Percentiles rank a stretch among this genome's conserved stretches.
Evolutionary conservation across 2,113 vertebrate genomes (phyloP).

Genomic region (Bostrychus sinensis): DNA sequence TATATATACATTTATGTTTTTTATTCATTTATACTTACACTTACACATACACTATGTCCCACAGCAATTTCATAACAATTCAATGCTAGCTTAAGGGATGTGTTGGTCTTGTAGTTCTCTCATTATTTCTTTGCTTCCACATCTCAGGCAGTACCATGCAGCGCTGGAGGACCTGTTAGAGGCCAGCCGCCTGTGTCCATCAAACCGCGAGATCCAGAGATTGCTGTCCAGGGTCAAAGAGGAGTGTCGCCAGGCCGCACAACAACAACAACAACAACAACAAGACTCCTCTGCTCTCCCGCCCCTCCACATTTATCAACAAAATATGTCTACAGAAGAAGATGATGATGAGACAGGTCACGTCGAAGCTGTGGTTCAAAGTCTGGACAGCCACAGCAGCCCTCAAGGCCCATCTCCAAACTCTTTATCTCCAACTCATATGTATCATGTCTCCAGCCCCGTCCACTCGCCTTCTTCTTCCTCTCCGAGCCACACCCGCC

Average conservation of each 20-base stretch:
- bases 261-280: too few relatives aligned
- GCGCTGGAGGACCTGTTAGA: constrained; percentile 92
- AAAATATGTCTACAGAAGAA: constrained; percentile 70
- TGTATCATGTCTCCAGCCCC: constrained; percentile 86
- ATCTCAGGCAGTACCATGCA: constrained; percentile 86
- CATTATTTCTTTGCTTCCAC: not conserved
- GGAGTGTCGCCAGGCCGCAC: constrained; percentile 84
- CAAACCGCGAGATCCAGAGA: constrained; percentile 92
- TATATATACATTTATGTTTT: too few relatives aligned
- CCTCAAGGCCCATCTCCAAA: constrained; percentile 25
- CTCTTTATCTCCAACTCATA: constrained; percentile 81
- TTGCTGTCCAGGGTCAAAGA: constrained; percentile 92
- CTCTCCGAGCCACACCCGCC: constrained; percentile 81
- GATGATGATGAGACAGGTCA: constrained; percentile 23
- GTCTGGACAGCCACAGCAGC: constrained; percentile 32
- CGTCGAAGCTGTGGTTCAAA: constrained; percentile 34
- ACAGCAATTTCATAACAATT: too few relatives aligned
- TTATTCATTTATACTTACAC: too few relatives aligned
- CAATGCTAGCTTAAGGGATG: not conserved
- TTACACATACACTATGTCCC: too few relatives aligned
- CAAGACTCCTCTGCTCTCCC: constrained; percentile 71
- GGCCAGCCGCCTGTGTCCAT: constrained; percentile 89
- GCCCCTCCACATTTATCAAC: constrained; percentile 47
- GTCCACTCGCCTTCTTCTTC: constrained; percentile 85
- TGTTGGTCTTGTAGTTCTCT: not conserved